Percentiles rank a stretch among this genome's conserved stretches.
phyloP scores from a whole-genome alignment of 2,797 vertebrate genomes.

The Dipus sagitta region DNA sequence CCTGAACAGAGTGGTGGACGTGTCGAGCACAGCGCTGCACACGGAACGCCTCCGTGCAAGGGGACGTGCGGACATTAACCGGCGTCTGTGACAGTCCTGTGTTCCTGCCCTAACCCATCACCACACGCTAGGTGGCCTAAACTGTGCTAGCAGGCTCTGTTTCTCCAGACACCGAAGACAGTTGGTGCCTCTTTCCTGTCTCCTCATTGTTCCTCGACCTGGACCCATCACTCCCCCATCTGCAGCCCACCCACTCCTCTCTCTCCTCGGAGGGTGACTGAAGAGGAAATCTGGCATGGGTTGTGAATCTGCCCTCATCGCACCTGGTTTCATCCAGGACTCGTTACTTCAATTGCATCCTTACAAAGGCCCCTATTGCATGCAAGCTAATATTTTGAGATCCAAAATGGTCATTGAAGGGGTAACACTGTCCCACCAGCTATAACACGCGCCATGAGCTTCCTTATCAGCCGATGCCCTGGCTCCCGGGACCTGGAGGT shows the following conservation, averaged over 20 bases:
- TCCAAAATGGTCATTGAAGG: background rate
- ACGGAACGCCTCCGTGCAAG: background rate
- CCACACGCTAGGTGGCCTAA: no score
- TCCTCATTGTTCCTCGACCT: background rate
- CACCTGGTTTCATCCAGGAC: background rate
- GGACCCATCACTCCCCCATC: background rate
- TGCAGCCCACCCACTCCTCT: background rate
- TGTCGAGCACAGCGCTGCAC: background rate
- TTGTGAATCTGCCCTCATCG: background rate
- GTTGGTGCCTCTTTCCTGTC: background rate
- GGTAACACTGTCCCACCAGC: background rate
- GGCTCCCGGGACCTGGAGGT: background rate
- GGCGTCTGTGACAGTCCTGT: background rate
- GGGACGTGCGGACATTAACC: background rate
- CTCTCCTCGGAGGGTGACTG: background rate
- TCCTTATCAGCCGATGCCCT: background rate
- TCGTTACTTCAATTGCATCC: background rate
- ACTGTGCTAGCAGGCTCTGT: background rate
- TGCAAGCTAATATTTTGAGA: background rate
- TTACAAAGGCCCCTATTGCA: conserved; percentile 4
- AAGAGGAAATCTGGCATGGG: background rate
- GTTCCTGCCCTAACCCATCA: background rate
- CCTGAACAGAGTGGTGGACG: no score
- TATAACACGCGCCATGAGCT: background rate
- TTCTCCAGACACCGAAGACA: background rate